phyloP scores from a whole-genome alignment of 2,888 invertebrate genomes.

The Clepsis dumicolana region DNA sequence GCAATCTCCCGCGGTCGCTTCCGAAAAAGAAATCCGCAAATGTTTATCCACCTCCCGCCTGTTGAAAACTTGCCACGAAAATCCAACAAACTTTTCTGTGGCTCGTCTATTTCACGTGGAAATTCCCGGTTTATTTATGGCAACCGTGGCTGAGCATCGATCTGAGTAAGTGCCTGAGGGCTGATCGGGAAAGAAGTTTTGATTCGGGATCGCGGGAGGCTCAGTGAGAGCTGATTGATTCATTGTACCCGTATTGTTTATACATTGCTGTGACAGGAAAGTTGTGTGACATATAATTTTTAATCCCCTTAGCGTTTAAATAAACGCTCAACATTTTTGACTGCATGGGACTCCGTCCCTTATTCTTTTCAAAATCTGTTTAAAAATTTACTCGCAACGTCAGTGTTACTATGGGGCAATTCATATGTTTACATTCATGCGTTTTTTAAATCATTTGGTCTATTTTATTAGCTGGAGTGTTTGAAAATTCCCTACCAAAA shows the following conservation, averaged over 20 bases:
- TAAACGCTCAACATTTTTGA: too few species aligned
- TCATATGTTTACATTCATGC: too few species aligned
- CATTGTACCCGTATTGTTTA: constrained; percentile 29
- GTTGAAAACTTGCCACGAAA: constrained; percentile 51
- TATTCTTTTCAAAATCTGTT: too few species aligned
- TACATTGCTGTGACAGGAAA: background rate
- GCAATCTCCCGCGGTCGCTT: constrained; percentile 5
- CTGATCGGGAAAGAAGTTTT: constrained; percentile 47
- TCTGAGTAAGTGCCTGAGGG: constrained; percentile 49
- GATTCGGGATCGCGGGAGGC: constrained; percentile 39
- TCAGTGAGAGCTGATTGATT: constrained; percentile 32
- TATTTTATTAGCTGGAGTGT: too few species aligned
- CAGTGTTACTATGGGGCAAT: too few species aligned
- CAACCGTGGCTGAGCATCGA: constrained; percentile 57
- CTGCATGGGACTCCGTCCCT: too few species aligned
- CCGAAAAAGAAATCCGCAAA: constrained; percentile 32
- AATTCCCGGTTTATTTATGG: constrained; percentile 61
- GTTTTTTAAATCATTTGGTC: too few species aligned
- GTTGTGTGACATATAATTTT: background rate
- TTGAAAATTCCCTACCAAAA: too few species aligned
- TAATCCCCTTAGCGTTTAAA: too few species aligned
- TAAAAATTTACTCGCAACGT: too few species aligned
- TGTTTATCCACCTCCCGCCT: constrained; percentile 40
- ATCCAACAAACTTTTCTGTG: constrained; percentile 51
- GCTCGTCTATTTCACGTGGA: constrained; percentile 48